phyloP scores from a whole-genome alignment of 2,113 vertebrate genomes.

The Pycnonotus jocosus region DNA sequence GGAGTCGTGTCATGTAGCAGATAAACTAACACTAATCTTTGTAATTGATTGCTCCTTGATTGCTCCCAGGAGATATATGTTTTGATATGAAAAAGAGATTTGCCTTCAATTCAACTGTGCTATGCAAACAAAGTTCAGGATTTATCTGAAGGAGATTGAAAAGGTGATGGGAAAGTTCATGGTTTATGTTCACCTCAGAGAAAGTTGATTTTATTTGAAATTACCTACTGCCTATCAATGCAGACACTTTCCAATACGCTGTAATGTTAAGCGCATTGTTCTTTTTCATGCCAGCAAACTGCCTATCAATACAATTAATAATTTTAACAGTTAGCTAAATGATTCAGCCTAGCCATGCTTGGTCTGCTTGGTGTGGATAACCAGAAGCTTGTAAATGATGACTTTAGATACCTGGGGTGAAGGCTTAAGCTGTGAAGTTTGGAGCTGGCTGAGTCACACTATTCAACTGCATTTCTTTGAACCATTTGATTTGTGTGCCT shows the following conservation, averaged over 20 bases:
- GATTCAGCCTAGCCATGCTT: neutral
- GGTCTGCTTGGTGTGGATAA: neutral
- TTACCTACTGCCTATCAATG: neutral
- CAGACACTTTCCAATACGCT: neutral
- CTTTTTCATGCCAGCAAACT: neutral
- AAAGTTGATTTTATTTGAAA: neutral
- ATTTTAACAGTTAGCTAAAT: neutral
- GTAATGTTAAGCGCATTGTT: neutral
- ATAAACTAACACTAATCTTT: neutral
- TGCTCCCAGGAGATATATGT: neutral
- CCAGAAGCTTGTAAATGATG: neutral
- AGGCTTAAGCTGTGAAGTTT: neutral
- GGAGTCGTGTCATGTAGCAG: neutral
- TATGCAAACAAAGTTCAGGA: neutral
- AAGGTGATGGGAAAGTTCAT: neutral
- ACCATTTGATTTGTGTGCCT: neutral
- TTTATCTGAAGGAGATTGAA: neutral
- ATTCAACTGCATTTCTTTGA: neutral
- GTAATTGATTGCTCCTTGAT: neutral
- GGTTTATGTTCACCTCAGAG: neutral
- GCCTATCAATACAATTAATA: neutral
- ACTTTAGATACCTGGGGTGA: neutral
- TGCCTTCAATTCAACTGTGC: neutral
- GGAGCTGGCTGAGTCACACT: neutral
- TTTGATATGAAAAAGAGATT: neutral